These are phyloP conservation scores for Bubo bubo DNA, from an alignment of 2,113 vertebrate genomes.

Conservation along the genomic window DNA sequence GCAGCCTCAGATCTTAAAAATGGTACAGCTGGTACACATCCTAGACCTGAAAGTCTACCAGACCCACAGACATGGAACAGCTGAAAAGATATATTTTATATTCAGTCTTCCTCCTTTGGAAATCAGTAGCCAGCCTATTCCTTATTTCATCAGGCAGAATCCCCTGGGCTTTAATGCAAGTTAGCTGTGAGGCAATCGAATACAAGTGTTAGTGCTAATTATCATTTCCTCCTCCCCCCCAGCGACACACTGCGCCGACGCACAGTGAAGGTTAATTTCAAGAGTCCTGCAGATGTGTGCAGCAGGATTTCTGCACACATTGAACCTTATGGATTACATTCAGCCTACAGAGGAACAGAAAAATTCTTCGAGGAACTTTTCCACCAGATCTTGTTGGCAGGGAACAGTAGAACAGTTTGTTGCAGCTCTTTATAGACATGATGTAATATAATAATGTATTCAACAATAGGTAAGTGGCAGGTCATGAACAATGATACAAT, in stretches of 20 bases:
- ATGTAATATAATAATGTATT: conserved; percentile 3
- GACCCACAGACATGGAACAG: rapidly evolving
- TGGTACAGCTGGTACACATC: not conserved
- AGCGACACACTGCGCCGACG: rapidly evolving
- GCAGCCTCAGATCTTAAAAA: not conserved
- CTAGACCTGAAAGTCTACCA: not conserved
- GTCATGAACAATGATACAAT: not conserved
- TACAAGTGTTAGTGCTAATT: not conserved
- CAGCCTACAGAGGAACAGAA: not conserved
- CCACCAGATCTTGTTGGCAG: not conserved
- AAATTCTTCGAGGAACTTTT: not conserved
- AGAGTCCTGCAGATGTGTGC: not conserved
- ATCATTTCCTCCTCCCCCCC: not conserved
- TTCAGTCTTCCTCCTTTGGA: not conserved
- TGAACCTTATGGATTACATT: not conserved
- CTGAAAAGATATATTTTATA: not conserved
- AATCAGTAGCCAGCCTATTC: not conserved
- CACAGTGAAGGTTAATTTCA: not conserved
- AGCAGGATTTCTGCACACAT: not conserved
- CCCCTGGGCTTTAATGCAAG: not conserved
- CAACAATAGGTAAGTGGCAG: conserved; percentile 17
- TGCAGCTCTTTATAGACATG: conserved; percentile 9
- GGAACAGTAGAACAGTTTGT: conserved; percentile 22
- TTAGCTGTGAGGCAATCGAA: not conserved
- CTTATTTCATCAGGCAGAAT: not conserved